A percentile compares a stretch with the other conserved stretches of the same genome.
Conservation (phyloP, 2,113 vertebrate genomes). For the Mesoclemmys tuberculata region DNA sequence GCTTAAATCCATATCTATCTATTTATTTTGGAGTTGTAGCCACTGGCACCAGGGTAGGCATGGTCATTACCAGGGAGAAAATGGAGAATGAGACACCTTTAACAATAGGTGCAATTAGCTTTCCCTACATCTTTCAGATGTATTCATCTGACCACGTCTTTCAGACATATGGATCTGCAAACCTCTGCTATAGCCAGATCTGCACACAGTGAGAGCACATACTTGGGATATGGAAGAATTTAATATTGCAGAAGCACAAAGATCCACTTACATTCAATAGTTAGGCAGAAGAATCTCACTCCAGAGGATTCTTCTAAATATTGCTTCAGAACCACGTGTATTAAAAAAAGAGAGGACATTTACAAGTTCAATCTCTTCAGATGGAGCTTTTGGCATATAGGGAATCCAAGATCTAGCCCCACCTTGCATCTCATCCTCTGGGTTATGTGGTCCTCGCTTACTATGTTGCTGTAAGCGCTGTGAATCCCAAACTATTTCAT, state of each 20-base stretch:
- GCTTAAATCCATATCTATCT: background rate
- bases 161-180: background rate
- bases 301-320: background rate
- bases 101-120: background rate
- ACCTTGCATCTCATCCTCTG: fast-evolving
- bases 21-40: background rate
- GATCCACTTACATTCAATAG: background rate
- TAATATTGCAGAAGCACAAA: slow-evolving; percentile 41
- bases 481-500: background rate
- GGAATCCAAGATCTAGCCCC: background rate
- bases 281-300: slow-evolving; percentile 24
- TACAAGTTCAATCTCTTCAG: slow-evolving; percentile 3
- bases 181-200: background rate
- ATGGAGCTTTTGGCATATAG: background rate
- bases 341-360: background rate
- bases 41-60: background rate
- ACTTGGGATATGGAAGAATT: slow-evolving; percentile 43
- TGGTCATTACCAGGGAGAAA: background rate
- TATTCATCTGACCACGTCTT: background rate
- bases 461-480: background rate
- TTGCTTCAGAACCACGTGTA: slow-evolving; percentile 1
- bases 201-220: background rate
- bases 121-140: too few species aligned
- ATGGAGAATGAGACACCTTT: background rate
- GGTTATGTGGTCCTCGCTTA: background rate